Base-by-base conservation (phyloP, 2,797 vertebrate species). In the Diglossa cyanea region DNA sequence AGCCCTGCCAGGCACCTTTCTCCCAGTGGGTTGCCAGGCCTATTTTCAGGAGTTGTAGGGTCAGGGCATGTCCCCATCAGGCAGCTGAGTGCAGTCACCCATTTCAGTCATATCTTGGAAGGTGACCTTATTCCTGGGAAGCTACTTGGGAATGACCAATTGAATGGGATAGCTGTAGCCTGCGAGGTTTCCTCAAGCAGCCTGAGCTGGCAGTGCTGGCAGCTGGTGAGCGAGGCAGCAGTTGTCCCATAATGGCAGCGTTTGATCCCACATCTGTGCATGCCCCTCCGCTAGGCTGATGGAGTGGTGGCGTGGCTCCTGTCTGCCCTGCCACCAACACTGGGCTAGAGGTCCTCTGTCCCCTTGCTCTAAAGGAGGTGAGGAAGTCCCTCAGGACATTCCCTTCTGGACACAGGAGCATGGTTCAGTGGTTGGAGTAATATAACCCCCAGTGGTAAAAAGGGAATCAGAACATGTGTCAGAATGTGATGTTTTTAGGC, bases 361-460 rank as follows among this genome's bases (percentile, higher is more conserved):
- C 30, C 9, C 18, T 92, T 84, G n/a, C 16, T 77, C 10, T 62
- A 10, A 65, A 45, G n/a, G n/a, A 54, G 40, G 26, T 11, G 50
- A 16, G 65, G 35, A 53, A 21, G 30, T 47, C 19, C 17, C 15
- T 9, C 4, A 12, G 40, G n/a, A 37, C 21, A 10, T 65, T 54
- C 13, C 50, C 17, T 65, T 8, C 58, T 57, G 48, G 26, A 16
- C 15, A 24, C 2, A 0, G 10, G 14, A 79, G 13, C 3, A 0
- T 61, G 42, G 24, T n/a, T 68, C 31, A 5, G 0, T n/a, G n/a
- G 11, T 13, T 54, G 19, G 50, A 61, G 54, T 30, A 14, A 19
- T 0, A 1, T 10, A 48, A 9, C 6, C 11, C 12, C 14, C 60
- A 7, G 21, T 0, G 1, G 33, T 45, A 67, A 51, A 7, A 42